phyloP scores from a whole-genome alignment of 1,140 invertebrate species.

The Drosophila mauritiana region DNA sequence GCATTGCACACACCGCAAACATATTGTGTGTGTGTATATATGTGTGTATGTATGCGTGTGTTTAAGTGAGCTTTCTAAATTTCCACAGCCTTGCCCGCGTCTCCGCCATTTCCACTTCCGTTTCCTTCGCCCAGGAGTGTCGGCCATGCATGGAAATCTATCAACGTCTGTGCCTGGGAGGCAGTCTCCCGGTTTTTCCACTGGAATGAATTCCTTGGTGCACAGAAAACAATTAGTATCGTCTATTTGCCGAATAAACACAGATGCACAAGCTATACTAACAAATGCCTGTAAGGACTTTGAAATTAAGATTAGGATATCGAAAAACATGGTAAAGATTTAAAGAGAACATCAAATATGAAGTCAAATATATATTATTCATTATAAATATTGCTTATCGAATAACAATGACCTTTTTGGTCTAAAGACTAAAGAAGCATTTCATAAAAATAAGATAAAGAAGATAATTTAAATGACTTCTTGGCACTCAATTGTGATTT shows the following conservation, averaged over 20 bases:
- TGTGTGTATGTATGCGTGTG: constrained; percentile 7
- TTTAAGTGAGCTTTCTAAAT: constrained; percentile 25
- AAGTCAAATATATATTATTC: too few species aligned
- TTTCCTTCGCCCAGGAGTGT: constrained; percentile 33
- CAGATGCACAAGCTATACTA: background rate
- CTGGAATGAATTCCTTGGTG: constrained; percentile 13
- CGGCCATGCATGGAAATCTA: constrained; percentile 65
- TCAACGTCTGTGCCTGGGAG: constrained; percentile 69
- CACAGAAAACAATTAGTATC: constrained; percentile 3
- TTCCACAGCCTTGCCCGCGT: constrained; percentile 4
- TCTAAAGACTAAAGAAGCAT: too few species aligned
- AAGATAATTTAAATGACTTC: too few species aligned
- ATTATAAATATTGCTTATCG: too few species aligned
- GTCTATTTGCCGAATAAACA: background rate
- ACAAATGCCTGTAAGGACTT: too few species aligned
- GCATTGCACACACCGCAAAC: constrained; percentile 55
- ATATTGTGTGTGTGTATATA: constrained; percentile 19
- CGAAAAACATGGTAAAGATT: too few species aligned
- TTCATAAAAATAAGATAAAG: too few species aligned
- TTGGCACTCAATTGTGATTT: too few species aligned
- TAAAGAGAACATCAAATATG: too few species aligned
- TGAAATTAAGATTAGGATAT: too few species aligned
- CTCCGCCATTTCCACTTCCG: constrained; percentile 20
- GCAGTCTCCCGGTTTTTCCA: constrained; percentile 11
- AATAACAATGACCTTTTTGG: too few species aligned